Evolutionary conservation across 2,888 invertebrate species (phyloP).

Genomic region (Acrocera orbiculus): DNA sequence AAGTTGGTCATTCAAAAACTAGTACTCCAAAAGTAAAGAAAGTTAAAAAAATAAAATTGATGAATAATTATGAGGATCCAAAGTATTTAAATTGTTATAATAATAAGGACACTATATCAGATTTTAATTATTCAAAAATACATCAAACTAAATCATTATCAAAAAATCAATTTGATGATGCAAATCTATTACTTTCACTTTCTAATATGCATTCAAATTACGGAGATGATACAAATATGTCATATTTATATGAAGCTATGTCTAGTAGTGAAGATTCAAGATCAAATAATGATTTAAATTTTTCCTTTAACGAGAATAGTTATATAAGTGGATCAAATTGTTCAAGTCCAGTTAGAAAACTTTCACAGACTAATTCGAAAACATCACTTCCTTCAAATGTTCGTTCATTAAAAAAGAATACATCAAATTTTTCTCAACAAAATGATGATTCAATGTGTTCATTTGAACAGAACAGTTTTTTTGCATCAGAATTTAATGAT

Average conservation of each 20-base stretch:
- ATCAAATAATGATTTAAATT: conserved; percentile 13
- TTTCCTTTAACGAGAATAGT: conserved; percentile 10
- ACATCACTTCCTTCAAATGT: conserved; percentile 25
- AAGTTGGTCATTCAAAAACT: no score
- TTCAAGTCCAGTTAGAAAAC: conserved; percentile 10
- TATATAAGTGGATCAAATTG: conserved; percentile 8
- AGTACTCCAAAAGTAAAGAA: conserved; percentile 23
- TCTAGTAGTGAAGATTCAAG: conserved; percentile 10
- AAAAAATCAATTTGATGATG: conserved; percentile 15
- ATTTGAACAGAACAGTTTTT: conserved; percentile 30
- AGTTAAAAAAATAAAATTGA: conserved; percentile 13
- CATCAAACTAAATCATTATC: conserved; percentile 1
- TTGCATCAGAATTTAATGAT: conserved; percentile 27
- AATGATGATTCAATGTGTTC: conserved; percentile 26
- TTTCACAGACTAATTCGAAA: conserved; percentile 19
- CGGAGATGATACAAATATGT: conserved; percentile 1
- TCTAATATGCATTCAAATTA: conserved; percentile 13
- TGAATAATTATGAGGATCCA: conserved; percentile 18
- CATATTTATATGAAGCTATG: conserved; percentile 4
- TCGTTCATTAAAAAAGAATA: conserved; percentile 10
- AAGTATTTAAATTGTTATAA: conserved; percentile 14
- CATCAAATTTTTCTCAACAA: conserved; percentile 12
- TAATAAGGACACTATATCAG: conserved; percentile 22
- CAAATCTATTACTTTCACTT: conserved; percentile 16
- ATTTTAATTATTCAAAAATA: conserved; percentile 3